Evolutionary conservation across 2,888 invertebrate genomes (phyloP).

Genomic region (Drosophila greeni): DNA sequence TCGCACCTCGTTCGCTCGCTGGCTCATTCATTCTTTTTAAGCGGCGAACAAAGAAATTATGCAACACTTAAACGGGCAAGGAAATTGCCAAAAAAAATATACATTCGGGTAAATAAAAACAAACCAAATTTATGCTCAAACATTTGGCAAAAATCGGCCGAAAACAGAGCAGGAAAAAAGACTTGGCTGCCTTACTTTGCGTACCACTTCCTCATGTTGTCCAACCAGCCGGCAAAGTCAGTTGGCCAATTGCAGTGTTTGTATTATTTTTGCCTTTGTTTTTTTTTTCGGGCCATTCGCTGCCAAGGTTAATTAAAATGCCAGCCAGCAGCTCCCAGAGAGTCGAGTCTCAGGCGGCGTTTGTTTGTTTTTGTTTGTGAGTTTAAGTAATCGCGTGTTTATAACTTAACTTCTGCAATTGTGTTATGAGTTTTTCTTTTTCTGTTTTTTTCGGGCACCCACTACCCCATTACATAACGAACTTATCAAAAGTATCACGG

Average conservation of each 20-base stretch:
- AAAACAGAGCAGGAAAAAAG: conserved; percentile 52
- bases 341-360: conserved; percentile 7
- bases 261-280: conserved; percentile 51
- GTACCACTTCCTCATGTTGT: conserved; percentile 72
- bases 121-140: conserved; percentile 40
- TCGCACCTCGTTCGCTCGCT: conserved; percentile 29
- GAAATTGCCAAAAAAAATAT: conserved; percentile 55
- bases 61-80: conserved; percentile 52
- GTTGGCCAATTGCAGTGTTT: conserved; percentile 67
- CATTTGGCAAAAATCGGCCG: conserved; percentile 42
- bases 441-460: conserved; percentile 21
- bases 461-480: conserved; percentile 53
- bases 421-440: conserved; percentile 51
- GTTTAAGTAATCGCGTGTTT: conserved; percentile 62
- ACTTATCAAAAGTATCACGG: conserved; percentile 68
- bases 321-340: conserved; percentile 54
- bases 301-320: conserved; percentile 73
- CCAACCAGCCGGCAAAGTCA: conserved; percentile 73
- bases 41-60: conserved; percentile 43
- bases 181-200: conserved; percentile 55
- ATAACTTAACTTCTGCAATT: conserved; percentile 52
- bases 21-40: conserved; percentile 34
- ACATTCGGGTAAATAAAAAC: conserved; percentile 14
- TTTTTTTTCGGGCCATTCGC: conserved; percentile 56
- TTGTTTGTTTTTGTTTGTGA: conserved; percentile 14